Evolutionary conservation across 2,113 vertebrate genomes (phyloP).

Genomic region (Xyrauchen texanus): DNA sequence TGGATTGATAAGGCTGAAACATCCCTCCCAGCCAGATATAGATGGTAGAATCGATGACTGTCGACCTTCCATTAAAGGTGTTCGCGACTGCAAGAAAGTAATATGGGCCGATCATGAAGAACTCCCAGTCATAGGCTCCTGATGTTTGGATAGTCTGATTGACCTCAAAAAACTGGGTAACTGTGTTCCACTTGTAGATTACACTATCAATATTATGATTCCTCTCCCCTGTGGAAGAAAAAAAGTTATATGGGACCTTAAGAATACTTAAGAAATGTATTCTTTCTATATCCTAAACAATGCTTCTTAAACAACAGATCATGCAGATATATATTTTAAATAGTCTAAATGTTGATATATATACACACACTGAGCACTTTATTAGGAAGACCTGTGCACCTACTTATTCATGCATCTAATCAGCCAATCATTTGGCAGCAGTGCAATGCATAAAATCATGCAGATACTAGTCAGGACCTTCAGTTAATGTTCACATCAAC

Average conservation of each 20-base stretch:
- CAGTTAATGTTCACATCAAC: no score
- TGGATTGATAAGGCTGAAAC: conserved; percentile 88
- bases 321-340: no score
- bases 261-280: neutral
- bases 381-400: no score
- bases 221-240: conserved; percentile 71
- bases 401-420: no score
- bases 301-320: no score
- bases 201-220: conserved; percentile 94
- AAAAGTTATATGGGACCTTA: neutral
- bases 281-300: neutral
- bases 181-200: conserved; percentile 91
- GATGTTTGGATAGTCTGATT: conserved; percentile 89
- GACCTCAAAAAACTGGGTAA: conserved; percentile 80
- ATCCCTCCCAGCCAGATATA: conserved; percentile 84
- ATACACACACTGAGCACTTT: no score
- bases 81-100: conserved; percentile 75
- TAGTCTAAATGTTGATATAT: no score
- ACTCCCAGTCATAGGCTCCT: conserved; percentile 92
- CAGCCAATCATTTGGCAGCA: no score
- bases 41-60: conserved; percentile 82
- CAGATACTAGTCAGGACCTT: no score
- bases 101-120: conserved; percentile 81
- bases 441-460: no score
- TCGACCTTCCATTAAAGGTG: conserved; percentile 85